Evolutionary conservation across 2,797 vertebrate species (phyloP), one percentile per base, ranked within the genome.

Genomic region (Eptatretus atami): DNA sequence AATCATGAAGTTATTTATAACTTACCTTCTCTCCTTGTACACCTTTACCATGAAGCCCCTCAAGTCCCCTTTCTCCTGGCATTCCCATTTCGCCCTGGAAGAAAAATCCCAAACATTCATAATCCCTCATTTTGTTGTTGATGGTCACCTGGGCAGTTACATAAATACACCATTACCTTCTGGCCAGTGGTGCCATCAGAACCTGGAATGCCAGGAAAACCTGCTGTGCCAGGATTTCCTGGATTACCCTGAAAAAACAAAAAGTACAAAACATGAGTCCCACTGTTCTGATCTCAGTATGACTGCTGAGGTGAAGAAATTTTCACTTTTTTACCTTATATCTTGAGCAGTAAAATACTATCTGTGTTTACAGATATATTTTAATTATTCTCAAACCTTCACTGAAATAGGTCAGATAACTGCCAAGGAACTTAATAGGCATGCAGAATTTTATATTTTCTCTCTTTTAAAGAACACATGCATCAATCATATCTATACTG

Each of bases 171-270:
- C 67, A 6, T 31, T 68, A 83, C 83, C 79, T 84, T 88, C 66
- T 69, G 70, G 57, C 83, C 82, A 0, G 68, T 2, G 1, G 63
- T 63, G 13, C 82, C 82, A 1, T 76, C 72, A 65, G 78, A 74
- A 69, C 81, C 81, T 13, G 73, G 68, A 15, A 67, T 64, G 53
- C 83, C 84, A 10, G 68, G 71, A n/a, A 76, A 68, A 66, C 80
- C 85, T 53, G 70, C 60, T 11, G 67, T 25, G 52, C 83, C 84
- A 64, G 69, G 66, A 1, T 65, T 57, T 15, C 83, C 83, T 14
- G 65, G 68, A 63, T 77, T 77, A 14, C 85, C 83, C 83, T 86
- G 64, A 68, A 69, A 57, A 60, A 70, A 55, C 52, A 65, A 65
- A 10, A 54, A 24, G 71, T 53, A 65, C 14, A 60, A 70, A 6